These are phyloP conservation scores for Myotis yumanensis DNA, from an alignment of 2,113 vertebrate species.

Conservation along the genomic window DNA sequence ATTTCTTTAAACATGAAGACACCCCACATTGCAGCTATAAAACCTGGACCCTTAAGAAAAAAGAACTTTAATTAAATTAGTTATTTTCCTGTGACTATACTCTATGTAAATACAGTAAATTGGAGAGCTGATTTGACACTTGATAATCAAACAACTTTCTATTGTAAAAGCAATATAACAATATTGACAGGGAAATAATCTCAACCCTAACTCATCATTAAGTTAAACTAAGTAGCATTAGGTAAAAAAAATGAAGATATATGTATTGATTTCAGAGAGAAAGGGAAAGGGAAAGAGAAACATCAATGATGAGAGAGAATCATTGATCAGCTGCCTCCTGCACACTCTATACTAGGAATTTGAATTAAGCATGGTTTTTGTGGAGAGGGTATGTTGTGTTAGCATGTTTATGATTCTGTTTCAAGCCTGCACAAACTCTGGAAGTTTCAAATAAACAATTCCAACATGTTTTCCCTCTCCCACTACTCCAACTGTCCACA, in stretches of 20 bases:
- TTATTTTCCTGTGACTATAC: neutral
- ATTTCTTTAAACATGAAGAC: slow-evolving; percentile 93
- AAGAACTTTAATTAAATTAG: slow-evolving; percentile 55
- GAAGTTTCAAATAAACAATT: slow-evolving; percentile 23
- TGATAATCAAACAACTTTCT: neutral
- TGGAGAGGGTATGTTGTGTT: neutral
- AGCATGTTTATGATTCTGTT: neutral
- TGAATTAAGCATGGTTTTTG: neutral
- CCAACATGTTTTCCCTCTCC: neutral
- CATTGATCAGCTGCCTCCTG: too few species aligned
- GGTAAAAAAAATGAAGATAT: neutral
- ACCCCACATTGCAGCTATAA: slow-evolving; percentile 93
- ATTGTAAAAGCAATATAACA: neutral
- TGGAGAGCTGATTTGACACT: neutral
- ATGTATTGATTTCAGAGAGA: too few species aligned
- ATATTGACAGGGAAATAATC: neutral
- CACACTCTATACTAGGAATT: neutral
- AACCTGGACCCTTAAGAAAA: slow-evolving; percentile 88
- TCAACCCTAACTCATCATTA: neutral
- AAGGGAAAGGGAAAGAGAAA: too few species aligned
- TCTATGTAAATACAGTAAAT: neutral
- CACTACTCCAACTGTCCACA: slow-evolving; percentile 3
- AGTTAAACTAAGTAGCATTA: neutral
- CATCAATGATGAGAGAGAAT: too few species aligned
- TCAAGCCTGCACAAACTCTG: neutral